phyloP scores from a whole-genome alignment of 2,797 vertebrate genomes.

The Tympanoctomys barrerae region DNA sequence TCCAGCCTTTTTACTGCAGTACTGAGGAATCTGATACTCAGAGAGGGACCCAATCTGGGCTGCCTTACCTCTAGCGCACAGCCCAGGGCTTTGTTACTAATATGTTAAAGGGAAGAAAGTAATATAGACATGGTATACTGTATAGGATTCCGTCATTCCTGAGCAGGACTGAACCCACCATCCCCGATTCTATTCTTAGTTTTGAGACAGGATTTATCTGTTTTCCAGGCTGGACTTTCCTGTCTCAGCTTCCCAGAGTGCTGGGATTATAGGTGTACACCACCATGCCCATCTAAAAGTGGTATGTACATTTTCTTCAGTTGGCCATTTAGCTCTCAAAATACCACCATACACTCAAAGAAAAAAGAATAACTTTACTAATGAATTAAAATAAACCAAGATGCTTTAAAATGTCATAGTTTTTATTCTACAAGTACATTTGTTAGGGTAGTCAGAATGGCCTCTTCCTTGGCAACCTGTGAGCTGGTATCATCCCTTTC shows the following conservation, averaged over 20 bases:
- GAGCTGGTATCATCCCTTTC: neutral
- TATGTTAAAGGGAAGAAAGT: neutral
- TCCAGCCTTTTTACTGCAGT: neutral
- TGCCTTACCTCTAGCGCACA: neutral
- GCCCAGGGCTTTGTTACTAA: neutral
- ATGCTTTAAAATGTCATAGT: neutral
- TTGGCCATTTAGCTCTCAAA: conserved; percentile 1
- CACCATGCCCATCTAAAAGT: neutral
- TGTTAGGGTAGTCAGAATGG: neutral
- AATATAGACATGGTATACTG: neutral
- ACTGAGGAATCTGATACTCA: neutral
- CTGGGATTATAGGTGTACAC: neutral
- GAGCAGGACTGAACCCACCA: neutral
- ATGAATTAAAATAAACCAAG: conserved; percentile 24
- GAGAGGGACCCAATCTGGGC: neutral
- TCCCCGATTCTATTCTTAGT: neutral
- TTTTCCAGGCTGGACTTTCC: neutral
- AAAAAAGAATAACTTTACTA: neutral
- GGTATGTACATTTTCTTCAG: neutral
- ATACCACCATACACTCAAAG: neutral
- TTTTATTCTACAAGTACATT: neutral
- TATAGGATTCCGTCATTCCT: neutral
- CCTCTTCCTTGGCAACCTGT: neutral
- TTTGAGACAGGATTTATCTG: neutral
- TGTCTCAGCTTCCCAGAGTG: neutral